Percentiles rank a stretch among this genome's conserved stretches.
These are phyloP conservation scores for Sitta carolinensis DNA, from an alignment of 2,797 vertebrate species.

Conservation along the genomic window DNA sequence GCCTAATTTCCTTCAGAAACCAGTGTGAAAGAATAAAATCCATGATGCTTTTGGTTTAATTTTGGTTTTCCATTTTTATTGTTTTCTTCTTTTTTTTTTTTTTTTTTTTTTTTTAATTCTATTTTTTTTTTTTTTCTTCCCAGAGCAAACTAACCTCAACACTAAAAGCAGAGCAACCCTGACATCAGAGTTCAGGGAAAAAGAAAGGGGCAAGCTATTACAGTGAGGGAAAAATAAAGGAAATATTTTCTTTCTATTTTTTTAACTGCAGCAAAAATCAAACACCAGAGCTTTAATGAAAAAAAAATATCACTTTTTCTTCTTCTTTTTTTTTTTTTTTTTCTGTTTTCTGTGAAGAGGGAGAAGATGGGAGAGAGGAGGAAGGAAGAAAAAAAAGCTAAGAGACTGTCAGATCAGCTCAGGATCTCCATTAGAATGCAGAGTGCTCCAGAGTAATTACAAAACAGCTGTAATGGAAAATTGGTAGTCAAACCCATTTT, in stretches of 20 bases:
- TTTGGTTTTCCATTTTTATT: neutral
- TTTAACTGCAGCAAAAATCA: neutral
- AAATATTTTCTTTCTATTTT: rapidly evolving
- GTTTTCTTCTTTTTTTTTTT: too few species aligned
- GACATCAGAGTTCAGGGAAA: neutral
- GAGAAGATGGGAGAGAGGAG: too few species aligned
- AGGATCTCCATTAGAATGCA: constrained; percentile 82
- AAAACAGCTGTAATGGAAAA: constrained; percentile 88
- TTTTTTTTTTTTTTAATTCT: too few species aligned
- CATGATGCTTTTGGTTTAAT: neutral
- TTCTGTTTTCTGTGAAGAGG: neutral
- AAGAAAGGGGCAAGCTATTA: neutral
- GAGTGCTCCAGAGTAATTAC: constrained; percentile 84
- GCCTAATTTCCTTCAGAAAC: constrained; percentile 6
- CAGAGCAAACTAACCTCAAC: neutral
- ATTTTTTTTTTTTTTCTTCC: too few species aligned
- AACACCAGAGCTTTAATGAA: neutral
- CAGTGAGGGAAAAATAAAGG: neutral
- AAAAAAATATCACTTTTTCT: neutral
- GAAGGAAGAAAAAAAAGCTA: neutral
- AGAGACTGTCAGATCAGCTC: constrained; percentile 76
- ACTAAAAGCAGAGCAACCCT: neutral
- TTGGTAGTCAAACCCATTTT: constrained; percentile 86
- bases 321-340: too few species aligned
- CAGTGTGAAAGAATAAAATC: neutral